phyloP scores from a whole-genome alignment of 2,888 invertebrate species.

The Argyra leucocephala region DNA sequence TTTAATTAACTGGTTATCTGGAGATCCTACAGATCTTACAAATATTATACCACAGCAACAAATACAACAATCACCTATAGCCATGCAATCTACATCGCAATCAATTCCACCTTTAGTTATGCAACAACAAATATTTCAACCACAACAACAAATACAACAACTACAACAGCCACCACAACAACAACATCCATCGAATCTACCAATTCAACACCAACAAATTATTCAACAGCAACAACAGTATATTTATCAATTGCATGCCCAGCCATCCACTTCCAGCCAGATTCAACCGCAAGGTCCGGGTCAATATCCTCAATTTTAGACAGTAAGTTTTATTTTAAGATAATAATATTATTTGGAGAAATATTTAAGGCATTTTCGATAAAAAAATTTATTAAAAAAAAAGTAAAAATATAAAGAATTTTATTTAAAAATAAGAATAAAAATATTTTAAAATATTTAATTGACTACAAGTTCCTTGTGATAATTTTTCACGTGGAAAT shows the following conservation, averaged over 20 bases:
- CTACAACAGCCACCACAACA: not conserved
- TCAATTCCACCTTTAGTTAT: not conserved
- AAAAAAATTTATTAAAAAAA: too few species aligned
- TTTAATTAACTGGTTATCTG: conserved; percentile 78
- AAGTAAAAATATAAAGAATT: not conserved
- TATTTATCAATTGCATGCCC: not conserved
- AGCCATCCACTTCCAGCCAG: not conserved
- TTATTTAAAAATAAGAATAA: not conserved
- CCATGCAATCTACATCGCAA: not conserved
- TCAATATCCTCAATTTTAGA: not conserved
- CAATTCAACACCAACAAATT: conserved; percentile 16
- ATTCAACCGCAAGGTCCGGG: not conserved
- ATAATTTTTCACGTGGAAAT: not conserved
- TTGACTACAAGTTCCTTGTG: not conserved
- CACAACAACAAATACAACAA: not conserved
- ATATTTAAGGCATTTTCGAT: too few species aligned
- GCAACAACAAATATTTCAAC: not conserved
- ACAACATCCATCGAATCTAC: not conserved
- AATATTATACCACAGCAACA: not conserved
- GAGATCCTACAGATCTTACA: conserved; percentile 45
- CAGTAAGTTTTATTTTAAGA: not conserved
- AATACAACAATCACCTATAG: not conserved
- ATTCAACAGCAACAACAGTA: not conserved
- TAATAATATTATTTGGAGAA: not conserved
- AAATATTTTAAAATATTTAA: not conserved